Percentiles rank a stretch among this genome's conserved stretches.
phyloP scores from a whole-genome alignment of 2,113 vertebrate genomes.

The Eublepharis macularius region DNA sequence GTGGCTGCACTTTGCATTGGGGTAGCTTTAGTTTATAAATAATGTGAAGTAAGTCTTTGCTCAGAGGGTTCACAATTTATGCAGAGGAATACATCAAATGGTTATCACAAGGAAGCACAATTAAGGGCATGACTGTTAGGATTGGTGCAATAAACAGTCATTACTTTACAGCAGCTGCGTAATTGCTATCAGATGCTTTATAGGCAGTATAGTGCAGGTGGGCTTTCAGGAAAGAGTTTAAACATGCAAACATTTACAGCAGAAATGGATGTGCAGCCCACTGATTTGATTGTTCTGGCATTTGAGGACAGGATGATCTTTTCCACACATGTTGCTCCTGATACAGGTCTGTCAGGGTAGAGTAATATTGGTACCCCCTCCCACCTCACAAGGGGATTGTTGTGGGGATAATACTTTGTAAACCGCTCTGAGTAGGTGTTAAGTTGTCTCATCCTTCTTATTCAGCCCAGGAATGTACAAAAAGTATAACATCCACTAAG shows the following conservation, averaged over 20 bases:
- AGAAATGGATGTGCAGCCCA: not conserved
- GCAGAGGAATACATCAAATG: not conserved
- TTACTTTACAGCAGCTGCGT: not conserved
- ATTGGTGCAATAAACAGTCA: not conserved
- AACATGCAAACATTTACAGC: slow-evolving; percentile 15
- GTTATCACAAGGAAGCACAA: not conserved
- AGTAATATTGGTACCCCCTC: not conserved
- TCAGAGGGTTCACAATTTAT: not conserved
- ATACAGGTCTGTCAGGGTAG: not conserved
- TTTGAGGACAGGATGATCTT: not conserved
- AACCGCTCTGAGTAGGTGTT: too few species aligned
- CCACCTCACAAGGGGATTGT: too few species aligned
- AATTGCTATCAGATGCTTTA: slow-evolving; percentile 5
- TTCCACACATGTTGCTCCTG: not conserved
- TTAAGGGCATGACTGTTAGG: not conserved
- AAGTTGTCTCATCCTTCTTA: too few species aligned
- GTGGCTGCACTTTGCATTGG: not conserved
- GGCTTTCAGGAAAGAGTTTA: slow-evolving; percentile 21
- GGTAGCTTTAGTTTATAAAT: not conserved
- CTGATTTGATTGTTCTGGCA: not conserved
- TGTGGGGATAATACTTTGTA: too few species aligned
- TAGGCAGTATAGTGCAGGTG: slow-evolving; percentile 14
- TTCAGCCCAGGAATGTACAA: too few species aligned
- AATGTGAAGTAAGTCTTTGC: not conserved
- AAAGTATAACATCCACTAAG: too few species aligned